Evolutionary conservation across 2,113 vertebrate genomes (phyloP).

Genomic region (Elephas maximus): DNA sequence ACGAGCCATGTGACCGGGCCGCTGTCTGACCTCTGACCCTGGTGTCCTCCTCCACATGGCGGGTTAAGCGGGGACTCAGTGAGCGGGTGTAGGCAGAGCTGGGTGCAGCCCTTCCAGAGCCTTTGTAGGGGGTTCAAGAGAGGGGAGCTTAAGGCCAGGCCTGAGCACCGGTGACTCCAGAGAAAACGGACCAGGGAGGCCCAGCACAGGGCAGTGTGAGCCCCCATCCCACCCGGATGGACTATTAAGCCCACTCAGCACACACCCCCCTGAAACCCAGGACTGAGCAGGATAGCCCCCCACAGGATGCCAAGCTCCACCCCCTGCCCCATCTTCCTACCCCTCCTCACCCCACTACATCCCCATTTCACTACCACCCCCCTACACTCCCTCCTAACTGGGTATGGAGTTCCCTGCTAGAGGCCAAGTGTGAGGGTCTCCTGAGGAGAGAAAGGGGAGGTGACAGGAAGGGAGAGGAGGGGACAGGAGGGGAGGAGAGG

Average conservation of each 20-base stretch:
- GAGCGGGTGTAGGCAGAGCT: accelerated
- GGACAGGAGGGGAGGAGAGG: accelerated
- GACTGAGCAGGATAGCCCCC: neutral
- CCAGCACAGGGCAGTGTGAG: neutral
- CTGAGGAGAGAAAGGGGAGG: neutral
- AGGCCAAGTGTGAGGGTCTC: neutral
- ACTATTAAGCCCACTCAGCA: neutral
- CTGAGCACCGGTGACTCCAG: neutral
- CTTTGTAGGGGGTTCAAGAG: neutral
- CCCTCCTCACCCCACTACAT: neutral
- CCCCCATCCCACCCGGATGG: neutral
- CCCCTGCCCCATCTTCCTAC: neutral
- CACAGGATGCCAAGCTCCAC: neutral
- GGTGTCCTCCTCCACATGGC: neutral
- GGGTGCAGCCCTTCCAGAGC: neutral
- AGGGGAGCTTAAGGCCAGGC: neutral
- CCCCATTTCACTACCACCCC: neutral
- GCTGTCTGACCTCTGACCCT: neutral
- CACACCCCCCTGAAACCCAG: neutral
- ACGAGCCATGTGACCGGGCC: no score
- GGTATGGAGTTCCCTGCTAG: neutral
- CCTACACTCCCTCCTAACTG: neutral
- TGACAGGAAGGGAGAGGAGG: accelerated
- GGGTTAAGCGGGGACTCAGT: accelerated
- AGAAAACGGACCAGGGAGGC: neutral